Base-by-base conservation (phyloP, 2,888 invertebrate genomes). In the Tipula vernalis region DNA sequence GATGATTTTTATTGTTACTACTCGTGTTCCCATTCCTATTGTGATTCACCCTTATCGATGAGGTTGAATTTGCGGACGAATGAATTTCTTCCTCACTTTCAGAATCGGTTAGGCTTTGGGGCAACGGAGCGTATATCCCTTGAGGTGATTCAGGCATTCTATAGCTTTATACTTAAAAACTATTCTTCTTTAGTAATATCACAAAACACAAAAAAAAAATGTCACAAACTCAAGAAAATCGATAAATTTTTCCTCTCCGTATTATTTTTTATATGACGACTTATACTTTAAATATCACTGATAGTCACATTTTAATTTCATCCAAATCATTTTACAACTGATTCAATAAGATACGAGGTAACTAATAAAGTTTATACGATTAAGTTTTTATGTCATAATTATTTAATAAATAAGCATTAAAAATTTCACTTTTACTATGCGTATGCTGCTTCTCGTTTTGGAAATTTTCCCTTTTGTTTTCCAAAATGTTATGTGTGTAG, bases 81-180 rank as follows among this genome's bases (percentile, higher is more conserved):
- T 91, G 91, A 85, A 92, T 92, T 89, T 96, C 96, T 89, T 95
- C 95, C 89, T 96, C 96, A 0, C 96, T 95, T 89, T 96, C 95
- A 0, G 95, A 95, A 91, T 96, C 96, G 87, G 95, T 94, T 89
- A 96, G 92, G 88, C 94, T 94, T 92, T 96, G 96, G 88, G 95
- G 95, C 89, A 96, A 91, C 87, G 96, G 96, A 89, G 96, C 94
- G 90, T 96, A 96, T 89, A 94, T 93, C 88, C 93, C 93, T 91
- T 93, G 93, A 87, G 92, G 90, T 88, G 90, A 89, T 89, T 91
- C 91, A 89, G 84, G 84, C 84, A 84, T 84, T 84, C n/a, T 39
- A 83, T 12, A 83, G 3, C 36, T 13, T 83, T 36, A 13, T 83
- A 83, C 28, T 28, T 28, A 28, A 28, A 28, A 2, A 83, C n/a